Evolutionary conservation across 2,888 invertebrate genomes (phyloP).

Genomic region (Ennomos quercinarius): DNA sequence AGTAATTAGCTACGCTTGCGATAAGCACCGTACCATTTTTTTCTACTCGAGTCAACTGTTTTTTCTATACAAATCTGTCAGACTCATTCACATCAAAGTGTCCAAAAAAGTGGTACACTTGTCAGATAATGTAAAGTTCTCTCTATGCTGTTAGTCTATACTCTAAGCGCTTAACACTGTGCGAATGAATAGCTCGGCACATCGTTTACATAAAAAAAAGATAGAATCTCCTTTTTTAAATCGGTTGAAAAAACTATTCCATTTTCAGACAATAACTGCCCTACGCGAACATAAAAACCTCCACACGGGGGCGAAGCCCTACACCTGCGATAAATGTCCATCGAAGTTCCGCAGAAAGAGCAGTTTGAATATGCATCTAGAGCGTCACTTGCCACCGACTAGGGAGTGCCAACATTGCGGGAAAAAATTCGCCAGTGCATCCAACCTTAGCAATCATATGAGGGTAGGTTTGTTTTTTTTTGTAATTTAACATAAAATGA

Average conservation of each 20-base stretch:
- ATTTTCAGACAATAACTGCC: constrained; percentile 32
- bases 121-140: too few relatives aligned
- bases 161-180: too few relatives aligned
- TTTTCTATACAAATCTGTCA: too few relatives aligned
- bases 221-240: too few relatives aligned
- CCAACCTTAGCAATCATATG: constrained; percentile 39
- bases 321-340: constrained; percentile 35
- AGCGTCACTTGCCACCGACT: constrained; percentile 34
- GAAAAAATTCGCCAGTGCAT: constrained; percentile 39
- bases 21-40: too few relatives aligned
- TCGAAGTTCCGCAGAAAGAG: constrained; percentile 37
- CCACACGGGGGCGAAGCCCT: constrained; percentile 38
- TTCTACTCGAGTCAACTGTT: too few relatives aligned
- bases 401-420: constrained; percentile 35
- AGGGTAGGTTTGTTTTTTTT: constrained; percentile 21
- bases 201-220: background rate
- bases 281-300: constrained; percentile 34
- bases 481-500: too few relatives aligned
- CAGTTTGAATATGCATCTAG: constrained; percentile 36
- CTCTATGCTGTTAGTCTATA: too few relatives aligned
- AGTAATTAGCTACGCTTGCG: too few relatives aligned
- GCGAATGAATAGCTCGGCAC: constrained; percentile 9
- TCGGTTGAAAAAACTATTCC: background rate
- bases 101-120: too few relatives aligned
- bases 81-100: too few relatives aligned